phyloP scores from a whole-genome alignment of 2,888 invertebrate genomes.

The Caenorhabditis sp. region DNA sequence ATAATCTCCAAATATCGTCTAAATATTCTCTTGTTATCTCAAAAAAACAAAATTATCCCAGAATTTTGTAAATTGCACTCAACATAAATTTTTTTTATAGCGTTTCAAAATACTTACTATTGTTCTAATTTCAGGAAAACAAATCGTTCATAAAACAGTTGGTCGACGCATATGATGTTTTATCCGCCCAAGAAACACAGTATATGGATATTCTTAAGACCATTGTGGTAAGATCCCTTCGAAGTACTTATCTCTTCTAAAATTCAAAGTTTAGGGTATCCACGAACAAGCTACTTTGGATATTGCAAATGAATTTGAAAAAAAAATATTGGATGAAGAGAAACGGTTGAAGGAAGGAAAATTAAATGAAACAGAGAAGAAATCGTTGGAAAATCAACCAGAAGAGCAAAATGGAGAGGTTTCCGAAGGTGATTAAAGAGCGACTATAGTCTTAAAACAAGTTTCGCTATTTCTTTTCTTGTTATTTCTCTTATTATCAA shows the following conservation, averaged over 20 bases:
- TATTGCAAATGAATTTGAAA: constrained; percentile 48
- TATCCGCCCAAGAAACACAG: constrained; percentile 61
- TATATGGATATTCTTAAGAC: constrained; percentile 59
- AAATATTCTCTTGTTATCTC: neutral
- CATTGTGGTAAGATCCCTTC: constrained; percentile 45
- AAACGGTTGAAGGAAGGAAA: constrained; percentile 20
- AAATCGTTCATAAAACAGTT: constrained; percentile 53
- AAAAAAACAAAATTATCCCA: neutral
- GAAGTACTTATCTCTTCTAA: neutral
- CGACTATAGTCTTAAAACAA: constrained; percentile 4
- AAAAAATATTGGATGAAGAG: constrained; percentile 24
- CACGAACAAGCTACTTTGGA: constrained; percentile 55
- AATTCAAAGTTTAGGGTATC: constrained; percentile 47
- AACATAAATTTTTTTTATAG: too few species aligned
- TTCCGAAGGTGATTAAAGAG: neutral
- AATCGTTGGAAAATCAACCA: constrained; percentile 16
- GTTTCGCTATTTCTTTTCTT: neutral
- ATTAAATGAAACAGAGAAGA: constrained; percentile 9
- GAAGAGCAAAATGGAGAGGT: constrained; percentile 3
- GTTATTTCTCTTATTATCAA: too few species aligned
- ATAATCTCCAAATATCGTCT: neutral
- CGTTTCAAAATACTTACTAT: too few species aligned
- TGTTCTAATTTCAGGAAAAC: constrained; percentile 51
- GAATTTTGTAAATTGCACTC: constrained; percentile 7
- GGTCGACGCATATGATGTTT: constrained; percentile 55